Evolutionary conservation across 2,888 invertebrate species (phyloP).

Genomic region (Teinopalpus imperialis): DNA sequence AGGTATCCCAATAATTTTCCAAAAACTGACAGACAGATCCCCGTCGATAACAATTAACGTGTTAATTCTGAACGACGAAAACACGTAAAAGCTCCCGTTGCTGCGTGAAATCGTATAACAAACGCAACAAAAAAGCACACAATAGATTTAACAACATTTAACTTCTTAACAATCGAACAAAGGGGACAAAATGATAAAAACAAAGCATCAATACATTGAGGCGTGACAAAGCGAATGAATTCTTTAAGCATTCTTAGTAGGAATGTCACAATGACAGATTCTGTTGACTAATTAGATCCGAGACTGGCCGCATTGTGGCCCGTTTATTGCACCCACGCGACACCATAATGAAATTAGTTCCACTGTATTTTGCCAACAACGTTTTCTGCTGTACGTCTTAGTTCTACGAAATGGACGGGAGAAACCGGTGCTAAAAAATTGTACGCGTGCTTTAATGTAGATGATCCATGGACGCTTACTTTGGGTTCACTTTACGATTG

Average conservation of each 20-base stretch:
- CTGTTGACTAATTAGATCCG: slow-evolving; percentile 66
- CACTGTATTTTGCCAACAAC: slow-evolving; percentile 74
- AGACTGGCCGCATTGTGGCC: slow-evolving; percentile 69
- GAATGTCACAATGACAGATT: slow-evolving; percentile 54
- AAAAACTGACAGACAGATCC: slow-evolving; percentile 55
- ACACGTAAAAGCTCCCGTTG: slow-evolving; percentile 50
- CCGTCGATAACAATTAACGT: slow-evolving; percentile 73
- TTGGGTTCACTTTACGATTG: too few relatives aligned
- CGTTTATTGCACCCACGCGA: slow-evolving; percentile 79
- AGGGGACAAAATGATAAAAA: slow-evolving; percentile 62
- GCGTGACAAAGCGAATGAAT: slow-evolving; percentile 48
- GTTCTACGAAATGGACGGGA: slow-evolving; percentile 64
- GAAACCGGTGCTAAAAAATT: slow-evolving; percentile 67
- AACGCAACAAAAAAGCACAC: slow-evolving; percentile 52
- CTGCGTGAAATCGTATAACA: slow-evolving; percentile 59
- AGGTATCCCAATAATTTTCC: slow-evolving; percentile 48
- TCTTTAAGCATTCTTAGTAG: slow-evolving; percentile 61
- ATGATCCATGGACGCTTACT: too few relatives aligned
- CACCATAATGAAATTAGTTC: slow-evolving; percentile 76
- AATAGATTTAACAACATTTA: slow-evolving; percentile 75
- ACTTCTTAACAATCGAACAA: slow-evolving; percentile 77
- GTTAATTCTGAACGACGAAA: slow-evolving; percentile 63
- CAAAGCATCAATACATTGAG: slow-evolving; percentile 60
- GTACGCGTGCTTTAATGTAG: slow-evolving; percentile 65
- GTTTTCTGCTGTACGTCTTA: slow-evolving; percentile 43